Evolutionary conservation across 92 coral and sea anemone genomes (phyloP), one percentile per base, ranked within the genome.

Genomic region (Zoanthus solanderi): DNA sequence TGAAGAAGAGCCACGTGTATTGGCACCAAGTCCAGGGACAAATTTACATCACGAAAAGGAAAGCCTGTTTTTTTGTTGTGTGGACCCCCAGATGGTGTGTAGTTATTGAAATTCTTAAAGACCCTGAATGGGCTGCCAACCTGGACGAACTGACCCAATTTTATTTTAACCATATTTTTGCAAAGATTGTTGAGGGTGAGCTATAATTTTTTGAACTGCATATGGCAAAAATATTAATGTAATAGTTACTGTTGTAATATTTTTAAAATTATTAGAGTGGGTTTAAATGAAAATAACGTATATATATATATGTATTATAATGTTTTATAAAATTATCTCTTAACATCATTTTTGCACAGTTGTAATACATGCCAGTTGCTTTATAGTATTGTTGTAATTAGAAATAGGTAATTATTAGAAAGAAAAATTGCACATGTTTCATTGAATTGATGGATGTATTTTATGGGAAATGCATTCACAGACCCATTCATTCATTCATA

Each of bases 11-110:
- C 63, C 88, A 82, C 47, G 75, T 58, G 47, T 88, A 88, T 73
- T 88, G 88, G 91, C 91, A 88, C 83, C 88, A 88, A 60, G 75
- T 83, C 31, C 90, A 88, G 61, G 87, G 90, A 12, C 90, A 88
- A 68, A 37, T 88, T 34, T 71, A 52, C 23, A 44, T 88, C 7
- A 88, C 86, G 37, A 44, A 78, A 31, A 52, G 87, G 63, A 34
- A 68, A 63, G 31, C 68, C 68, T 50, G 56, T 50, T 50, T 50
- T 50, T 50, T 50, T 50, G 11, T 50, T 50, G 56, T 50, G 54
- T 50, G 56, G 56, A 50, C 7, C 56, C 56, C 68, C 68, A 61
- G 29, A 15, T 61, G 68, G 68, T 61, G 60, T 78, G 90, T 45
- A 15, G 57, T 87, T 16, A 15, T 87, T 11, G 76, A 78, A 17